phyloP scores from a whole-genome alignment of 2,888 invertebrate genomes.

The Lypha dubia region DNA sequence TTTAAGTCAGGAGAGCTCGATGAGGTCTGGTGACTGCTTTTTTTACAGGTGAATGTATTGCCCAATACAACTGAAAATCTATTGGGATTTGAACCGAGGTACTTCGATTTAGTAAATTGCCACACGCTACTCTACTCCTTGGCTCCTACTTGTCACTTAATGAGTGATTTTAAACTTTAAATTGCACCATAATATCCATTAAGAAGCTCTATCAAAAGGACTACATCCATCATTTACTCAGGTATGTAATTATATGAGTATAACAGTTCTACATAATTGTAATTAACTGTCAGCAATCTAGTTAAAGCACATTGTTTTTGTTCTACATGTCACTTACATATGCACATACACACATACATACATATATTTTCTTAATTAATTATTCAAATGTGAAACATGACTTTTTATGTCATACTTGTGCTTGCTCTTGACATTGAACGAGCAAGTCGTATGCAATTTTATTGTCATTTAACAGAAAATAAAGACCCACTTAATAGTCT shows the following conservation, averaged over 20 bases:
- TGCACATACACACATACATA: too few species aligned
- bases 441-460: slow-evolving; percentile 42
- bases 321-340: background rate
- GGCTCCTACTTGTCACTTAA: background rate
- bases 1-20: too few species aligned
- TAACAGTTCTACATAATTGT: too few species aligned
- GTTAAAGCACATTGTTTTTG: slow-evolving; percentile 4
- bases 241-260: too few species aligned
- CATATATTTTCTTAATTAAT: slow-evolving; percentile 37
- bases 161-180: background rate
- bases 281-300: slow-evolving; percentile 19
- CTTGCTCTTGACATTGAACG: slow-evolving; percentile 59
- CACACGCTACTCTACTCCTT: too few species aligned
- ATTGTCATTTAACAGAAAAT: slow-evolving; percentile 48
- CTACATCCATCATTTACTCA: background rate
- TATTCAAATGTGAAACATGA: slow-evolving; percentile 53
- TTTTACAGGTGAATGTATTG: too few species aligned
- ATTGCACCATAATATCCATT: background rate
- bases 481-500: slow-evolving; percentile 48
- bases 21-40: too few species aligned
- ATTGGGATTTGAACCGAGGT: too few species aligned
- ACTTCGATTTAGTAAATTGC: too few species aligned
- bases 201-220: background rate
- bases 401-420: slow-evolving; percentile 33
- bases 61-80: too few species aligned